Evolutionary conservation across 1,140 invertebrate genomes (phyloP), one percentile per base, ranked within the genome.

Genomic region (Aphidius gifuensis): DNA sequence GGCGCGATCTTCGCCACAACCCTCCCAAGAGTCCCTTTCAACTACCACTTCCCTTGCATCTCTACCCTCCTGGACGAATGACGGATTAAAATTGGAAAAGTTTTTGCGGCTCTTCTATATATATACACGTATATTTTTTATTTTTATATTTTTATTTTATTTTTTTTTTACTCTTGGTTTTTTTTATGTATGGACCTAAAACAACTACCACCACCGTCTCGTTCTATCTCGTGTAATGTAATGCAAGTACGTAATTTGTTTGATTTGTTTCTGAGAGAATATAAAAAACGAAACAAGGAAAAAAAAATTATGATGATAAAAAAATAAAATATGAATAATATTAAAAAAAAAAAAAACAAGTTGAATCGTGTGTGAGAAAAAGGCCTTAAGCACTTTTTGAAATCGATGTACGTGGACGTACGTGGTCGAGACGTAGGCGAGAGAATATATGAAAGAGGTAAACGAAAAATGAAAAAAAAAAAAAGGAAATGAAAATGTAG

Each of bases 81-180:
- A 72, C 68, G 71, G 70, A 72, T 72, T 72, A 71, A 72, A 72
- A 72, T 72, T 72, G 70, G 70, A 70, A 72, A 72, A 72, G 70
- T 72, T 72, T 68, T 67, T 69, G 68, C 66, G 68, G 64, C 63
- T 67, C 40, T 38, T 9, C 16, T 16, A 23, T 11, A 16, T 11
- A 16, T 50, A 50, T 50, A 16, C 38, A 6, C n/a, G 16, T 49
- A 49, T 9, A 11, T 48, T 9, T 48, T 48, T 6, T n/a, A 5
- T 21, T 21, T 6, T 49, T 49, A 11, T 49, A 9, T 6, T 49
- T 49, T 21, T 16, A 49, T 49, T n/a, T n/a, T n/a, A 6, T n/a
- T n/a, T 49, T 49, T 11, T 48, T 53, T 53, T 32, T 53, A 23
- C 32, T 40, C n/a, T 38, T 16, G 16, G 16, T 16, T 16, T 16